Evolutionary conservation across 2,113 vertebrate species (phyloP), one percentile per base, ranked within the genome.

Genomic region (Sisor rabdophorus): DNA sequence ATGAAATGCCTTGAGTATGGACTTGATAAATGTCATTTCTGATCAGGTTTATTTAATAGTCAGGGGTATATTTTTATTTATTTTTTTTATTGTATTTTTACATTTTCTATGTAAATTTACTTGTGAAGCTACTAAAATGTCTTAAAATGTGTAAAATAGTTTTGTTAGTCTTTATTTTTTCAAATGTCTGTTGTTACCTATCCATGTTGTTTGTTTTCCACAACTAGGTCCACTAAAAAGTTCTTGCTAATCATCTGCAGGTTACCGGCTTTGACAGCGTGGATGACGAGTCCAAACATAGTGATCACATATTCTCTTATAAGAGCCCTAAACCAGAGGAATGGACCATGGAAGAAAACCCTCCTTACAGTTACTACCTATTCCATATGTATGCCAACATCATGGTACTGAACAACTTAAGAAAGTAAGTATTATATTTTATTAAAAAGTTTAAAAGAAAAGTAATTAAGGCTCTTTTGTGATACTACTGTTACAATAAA

Each of bases 341-440:
- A 17, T 99, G 97, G 97, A 95, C 89, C 53, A 86, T 85, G 0
- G 93, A 95, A 12, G 93, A 95, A 75, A 99, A 99, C 88, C 97
- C 97, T 0, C 95, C 97, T 0, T 99, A 99, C 77, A 99, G 93
- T 74, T 99, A 98, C 88, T 99, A 99, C 85, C 88, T 99, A 78
- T 99, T 96, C 85, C 94, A 98, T 73, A 98, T 98, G 97, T 99
- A 98, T 0, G 92, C 94, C 86, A 99, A 98, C 91, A 94, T 98
- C 89, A 98, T 98, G 97, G 91, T 99, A 86, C 94, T 98, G 71
- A 99, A 98, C 91, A 99, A 98, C 87, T 92, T 99, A 72, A 93
- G 97, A 85, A 98, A 90, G 96, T 96, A 89, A 89, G 94, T 88
- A 61, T 47, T 22, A 24, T 11, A 55, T 59, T 69, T 60, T n/a